A percentile compares a stretch with the other conserved stretches of the same genome.
Conservation (phyloP, 53 echinoderm and acorn worm genomes). For the Apostichopus leukothele region DNA sequence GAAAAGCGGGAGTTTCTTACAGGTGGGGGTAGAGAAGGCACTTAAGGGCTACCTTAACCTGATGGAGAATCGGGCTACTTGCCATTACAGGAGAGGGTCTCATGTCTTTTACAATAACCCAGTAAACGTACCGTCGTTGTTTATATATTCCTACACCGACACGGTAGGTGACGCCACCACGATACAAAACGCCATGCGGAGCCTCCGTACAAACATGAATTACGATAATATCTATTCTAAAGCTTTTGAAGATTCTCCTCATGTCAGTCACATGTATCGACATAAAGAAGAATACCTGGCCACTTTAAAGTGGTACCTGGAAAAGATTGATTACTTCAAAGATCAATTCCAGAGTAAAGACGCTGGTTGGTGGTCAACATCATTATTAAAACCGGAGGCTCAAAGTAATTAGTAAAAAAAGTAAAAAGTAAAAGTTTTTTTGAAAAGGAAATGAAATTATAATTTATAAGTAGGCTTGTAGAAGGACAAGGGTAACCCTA, state of each 20-base stretch:
- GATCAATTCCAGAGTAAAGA: background rate
- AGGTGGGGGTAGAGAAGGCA: constrained; percentile 25
- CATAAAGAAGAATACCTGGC: constrained; percentile 79
- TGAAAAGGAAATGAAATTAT: too few species aligned
- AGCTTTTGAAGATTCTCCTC: constrained; percentile 79
- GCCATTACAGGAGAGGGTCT: constrained; percentile 70
- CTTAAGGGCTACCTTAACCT: constrained; percentile 59
- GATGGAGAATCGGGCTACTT: constrained; percentile 59
- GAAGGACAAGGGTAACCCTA: too few species aligned
- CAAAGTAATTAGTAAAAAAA: too few species aligned
- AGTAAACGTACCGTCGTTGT: constrained; percentile 75
- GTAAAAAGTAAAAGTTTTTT: too few species aligned
- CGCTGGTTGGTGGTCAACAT: too few species aligned
- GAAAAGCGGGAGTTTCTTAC: constrained; percentile 27
- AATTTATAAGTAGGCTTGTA: too few species aligned
- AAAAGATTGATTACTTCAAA: constrained; percentile 63
- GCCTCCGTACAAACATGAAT: constrained; percentile 64
- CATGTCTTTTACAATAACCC: constrained; percentile 76
- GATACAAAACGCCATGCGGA: constrained; percentile 60
- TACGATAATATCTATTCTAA: constrained; percentile 77
- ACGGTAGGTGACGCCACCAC: constrained; percentile 68
- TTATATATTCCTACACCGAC: constrained; percentile 90
- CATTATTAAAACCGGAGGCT: too few species aligned
- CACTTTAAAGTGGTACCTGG: constrained; percentile 58
- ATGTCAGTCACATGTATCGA: constrained; percentile 90